These are phyloP conservation scores for Andrena haemorrhoa DNA, from an alignment of 2,888 invertebrate species.

Conservation along the genomic window DNA sequence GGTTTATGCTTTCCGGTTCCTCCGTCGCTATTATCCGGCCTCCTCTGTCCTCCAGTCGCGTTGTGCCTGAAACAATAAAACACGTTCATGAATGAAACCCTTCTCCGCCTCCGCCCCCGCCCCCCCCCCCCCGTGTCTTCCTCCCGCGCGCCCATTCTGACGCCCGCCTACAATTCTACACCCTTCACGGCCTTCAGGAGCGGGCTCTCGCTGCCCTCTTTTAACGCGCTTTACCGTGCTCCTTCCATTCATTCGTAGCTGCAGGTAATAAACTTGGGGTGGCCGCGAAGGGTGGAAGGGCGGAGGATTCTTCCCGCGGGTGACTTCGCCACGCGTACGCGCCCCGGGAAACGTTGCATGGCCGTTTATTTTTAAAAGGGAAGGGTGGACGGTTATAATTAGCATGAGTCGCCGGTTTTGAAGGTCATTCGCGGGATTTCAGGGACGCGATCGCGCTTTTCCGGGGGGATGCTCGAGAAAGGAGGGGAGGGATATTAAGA, in stretches of 20 bases:
- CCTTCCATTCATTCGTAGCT: constrained; percentile 77
- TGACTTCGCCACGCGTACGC: neutral
- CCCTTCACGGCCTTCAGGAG: constrained; percentile 63
- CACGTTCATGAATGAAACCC: constrained; percentile 82
- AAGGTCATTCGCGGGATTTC: constrained; percentile 51
- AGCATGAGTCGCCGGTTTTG: constrained; percentile 28
- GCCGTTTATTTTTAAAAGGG: constrained; percentile 60
- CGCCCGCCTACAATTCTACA: constrained; percentile 49
- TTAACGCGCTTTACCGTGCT: constrained; percentile 78
- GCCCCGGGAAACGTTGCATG: constrained; percentile 27
- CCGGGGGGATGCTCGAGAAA: neutral
- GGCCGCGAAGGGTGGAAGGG: constrained; percentile 53
- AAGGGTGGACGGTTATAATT: constrained; percentile 42
- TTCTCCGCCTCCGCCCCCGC: constrained; percentile 62
- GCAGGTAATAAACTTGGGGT: constrained; percentile 75
- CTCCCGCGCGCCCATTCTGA: constrained; percentile 57
- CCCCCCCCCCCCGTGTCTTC: constrained; percentile 68
- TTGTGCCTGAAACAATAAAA: constrained; percentile 83
- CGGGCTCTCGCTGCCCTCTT: constrained; percentile 73
- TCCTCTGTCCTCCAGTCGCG: constrained; percentile 75
- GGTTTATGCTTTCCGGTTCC: constrained; percentile 83
- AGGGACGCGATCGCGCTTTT: constrained; percentile 16
- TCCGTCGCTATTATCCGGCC: constrained; percentile 79
- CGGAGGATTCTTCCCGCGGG: constrained; percentile 61
- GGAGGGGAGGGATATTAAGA: neutral